Evolutionary conservation across 2,888 invertebrate species (phyloP).

Genomic region (Ochropleura plecta): DNA sequence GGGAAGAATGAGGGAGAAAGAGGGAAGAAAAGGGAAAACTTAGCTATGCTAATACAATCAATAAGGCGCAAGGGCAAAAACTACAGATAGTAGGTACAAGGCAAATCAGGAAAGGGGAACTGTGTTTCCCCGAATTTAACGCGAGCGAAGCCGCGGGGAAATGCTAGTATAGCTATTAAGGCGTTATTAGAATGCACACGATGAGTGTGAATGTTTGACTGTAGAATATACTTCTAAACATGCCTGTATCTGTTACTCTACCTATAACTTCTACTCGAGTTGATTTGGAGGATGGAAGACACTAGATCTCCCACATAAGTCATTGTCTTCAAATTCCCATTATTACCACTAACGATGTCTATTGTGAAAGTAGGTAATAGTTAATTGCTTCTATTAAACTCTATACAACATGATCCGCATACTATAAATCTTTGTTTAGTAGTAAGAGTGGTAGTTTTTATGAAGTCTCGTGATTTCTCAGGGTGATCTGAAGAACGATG

Average conservation of each 20-base stretch:
- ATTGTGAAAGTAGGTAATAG: constrained; percentile 59
- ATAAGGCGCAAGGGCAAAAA: too few relatives aligned
- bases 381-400: constrained; percentile 55
- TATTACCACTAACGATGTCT: constrained; percentile 45
- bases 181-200: too few relatives aligned
- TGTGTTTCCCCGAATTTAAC: too few relatives aligned
- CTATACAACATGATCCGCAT: constrained; percentile 37
- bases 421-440: constrained; percentile 26
- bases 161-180: too few relatives aligned
- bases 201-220: not conserved
- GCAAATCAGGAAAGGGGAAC: too few relatives aligned
- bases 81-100: too few relatives aligned
- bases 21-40: too few relatives aligned
- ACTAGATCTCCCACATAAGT: constrained; percentile 41
- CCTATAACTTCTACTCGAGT: not conserved
- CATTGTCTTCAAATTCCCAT: constrained; percentile 63
- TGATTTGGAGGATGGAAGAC: constrained; percentile 18
- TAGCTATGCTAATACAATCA: too few relatives aligned
- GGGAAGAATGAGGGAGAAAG: too few relatives aligned
- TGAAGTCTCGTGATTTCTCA: constrained; percentile 16
- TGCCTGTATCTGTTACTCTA: not conserved
- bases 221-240: not conserved
- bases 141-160: too few relatives aligned
- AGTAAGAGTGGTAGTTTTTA: constrained; percentile 34
- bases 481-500: not conserved